Conservation (phyloP, 2,888 invertebrate genomes). For the Gymnoscelis rufifasciata region DNA sequence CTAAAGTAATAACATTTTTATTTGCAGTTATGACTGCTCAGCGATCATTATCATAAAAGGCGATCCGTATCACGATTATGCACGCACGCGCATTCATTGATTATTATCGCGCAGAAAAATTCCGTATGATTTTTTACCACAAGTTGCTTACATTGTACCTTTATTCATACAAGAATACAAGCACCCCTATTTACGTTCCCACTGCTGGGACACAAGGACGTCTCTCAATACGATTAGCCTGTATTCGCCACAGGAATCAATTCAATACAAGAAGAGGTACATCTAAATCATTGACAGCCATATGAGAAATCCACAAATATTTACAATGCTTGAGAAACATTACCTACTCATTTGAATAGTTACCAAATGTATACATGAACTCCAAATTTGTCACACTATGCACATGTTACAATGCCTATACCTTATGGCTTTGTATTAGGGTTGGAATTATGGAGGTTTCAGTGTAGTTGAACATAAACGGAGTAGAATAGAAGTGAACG, state of each 20-base stretch:
- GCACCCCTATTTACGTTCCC: no score
- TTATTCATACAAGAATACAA: no score
- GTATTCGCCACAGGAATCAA: no score
- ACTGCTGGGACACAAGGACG: no score
- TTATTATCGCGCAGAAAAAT: conserved; percentile 4
- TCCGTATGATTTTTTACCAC: conserved; percentile 2
- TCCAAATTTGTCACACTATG: conserved; percentile 4
- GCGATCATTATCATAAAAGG: conserved; percentile 6
- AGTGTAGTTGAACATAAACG: conserved; percentile 16
- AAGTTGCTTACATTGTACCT: no score
- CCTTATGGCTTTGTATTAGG: conserved; percentile 6
- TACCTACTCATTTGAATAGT: conserved; percentile 8
- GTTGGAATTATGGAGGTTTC: conserved; percentile 10
- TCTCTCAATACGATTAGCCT: no score
- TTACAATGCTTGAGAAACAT: conserved; percentile 1
- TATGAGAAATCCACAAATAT: background rate
- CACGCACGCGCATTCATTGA: conserved; percentile 6
- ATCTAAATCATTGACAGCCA: no score
- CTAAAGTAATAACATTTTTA: no score
- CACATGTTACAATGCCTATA: background rate
- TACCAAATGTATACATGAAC: conserved; percentile 4
- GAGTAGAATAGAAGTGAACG: conserved; percentile 42
- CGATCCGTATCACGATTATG: conserved; percentile 1
- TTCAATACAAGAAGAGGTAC: no score
- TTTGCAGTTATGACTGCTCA: background rate